Evolutionary conservation across 2,113 vertebrate species (phyloP).

Genomic region (Antidorcas marsupialis): DNA sequence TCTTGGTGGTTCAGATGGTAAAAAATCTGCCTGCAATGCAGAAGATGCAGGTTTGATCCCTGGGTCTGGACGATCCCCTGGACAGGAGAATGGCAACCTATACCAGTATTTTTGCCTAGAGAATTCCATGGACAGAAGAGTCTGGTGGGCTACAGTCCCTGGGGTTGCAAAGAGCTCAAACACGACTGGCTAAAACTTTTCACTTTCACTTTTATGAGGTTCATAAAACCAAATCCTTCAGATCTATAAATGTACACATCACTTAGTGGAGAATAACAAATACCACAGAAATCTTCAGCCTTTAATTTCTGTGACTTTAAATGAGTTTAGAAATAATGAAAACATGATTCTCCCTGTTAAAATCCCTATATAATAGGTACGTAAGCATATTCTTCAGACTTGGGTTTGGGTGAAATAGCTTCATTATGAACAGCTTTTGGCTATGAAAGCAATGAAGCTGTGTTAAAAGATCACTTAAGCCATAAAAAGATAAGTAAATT

Average conservation of each 20-base stretch:
- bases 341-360: not conserved
- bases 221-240: not conserved
- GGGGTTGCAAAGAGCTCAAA: not conserved
- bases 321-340: conserved; percentile 45
- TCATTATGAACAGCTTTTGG: conserved; percentile 42
- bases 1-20: not conserved
- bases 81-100: not conserved
- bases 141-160: not conserved
- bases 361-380: conserved; percentile 23
- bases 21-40: not conserved
- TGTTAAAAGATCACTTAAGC: conserved; percentile 57
- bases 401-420: conserved; percentile 48
- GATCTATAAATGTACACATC: not conserved
- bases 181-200: not conserved
- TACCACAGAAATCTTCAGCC: not conserved
- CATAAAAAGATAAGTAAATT: conserved; percentile 58
- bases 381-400: conserved; percentile 27
- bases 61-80: not conserved
- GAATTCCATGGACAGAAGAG: not conserved
- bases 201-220: not conserved
- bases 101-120: not conserved
- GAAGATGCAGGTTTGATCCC: not conserved
- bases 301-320: conserved; percentile 7
- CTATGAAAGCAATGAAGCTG: conserved; percentile 45
- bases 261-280: conserved; percentile 15